Percentiles rank a stretch among this genome's conserved stretches.
phyloP scores from a whole-genome alignment of 2,113 vertebrate species.

The Nymphicus hollandicus region DNA sequence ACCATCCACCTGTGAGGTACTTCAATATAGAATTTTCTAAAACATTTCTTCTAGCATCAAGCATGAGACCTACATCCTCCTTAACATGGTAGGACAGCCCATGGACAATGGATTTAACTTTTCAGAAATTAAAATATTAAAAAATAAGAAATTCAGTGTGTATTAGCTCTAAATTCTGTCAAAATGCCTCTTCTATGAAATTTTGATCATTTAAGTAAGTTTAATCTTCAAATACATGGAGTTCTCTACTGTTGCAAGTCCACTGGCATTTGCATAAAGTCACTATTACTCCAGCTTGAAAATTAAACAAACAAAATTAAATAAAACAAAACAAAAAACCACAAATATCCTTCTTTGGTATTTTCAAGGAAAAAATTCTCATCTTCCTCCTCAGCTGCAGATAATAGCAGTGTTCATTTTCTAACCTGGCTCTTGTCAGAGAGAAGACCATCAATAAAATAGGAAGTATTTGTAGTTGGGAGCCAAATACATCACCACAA shows the following conservation, averaged over 20 bases:
- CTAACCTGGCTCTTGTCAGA: not conserved
- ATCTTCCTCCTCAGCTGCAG: not conserved
- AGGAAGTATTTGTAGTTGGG: not conserved
- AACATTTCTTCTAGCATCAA: not conserved
- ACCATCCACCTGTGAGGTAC: not conserved
- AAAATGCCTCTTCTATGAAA: not conserved
- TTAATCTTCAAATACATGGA: not conserved
- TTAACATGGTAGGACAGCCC: not conserved
- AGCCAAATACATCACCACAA: not conserved
- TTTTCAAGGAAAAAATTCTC: not conserved
- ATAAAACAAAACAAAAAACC: not conserved
- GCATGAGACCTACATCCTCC: not conserved
- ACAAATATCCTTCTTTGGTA: not conserved
- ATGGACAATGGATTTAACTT: not conserved
- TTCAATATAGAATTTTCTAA: not conserved
- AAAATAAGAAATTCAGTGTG: not conserved
- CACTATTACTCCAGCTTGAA: not conserved
- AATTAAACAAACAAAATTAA: not conserved
- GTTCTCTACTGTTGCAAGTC: not conserved
- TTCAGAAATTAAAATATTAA: not conserved
- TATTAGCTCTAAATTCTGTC: not conserved
- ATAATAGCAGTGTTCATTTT: not conserved
- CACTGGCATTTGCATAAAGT: not conserved
- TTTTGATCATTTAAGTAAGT: not conserved
- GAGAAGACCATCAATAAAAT: not conserved